Evolutionary conservation across 1,140 invertebrate species (phyloP).

Genomic region (Latrodectus geometricus): DNA sequence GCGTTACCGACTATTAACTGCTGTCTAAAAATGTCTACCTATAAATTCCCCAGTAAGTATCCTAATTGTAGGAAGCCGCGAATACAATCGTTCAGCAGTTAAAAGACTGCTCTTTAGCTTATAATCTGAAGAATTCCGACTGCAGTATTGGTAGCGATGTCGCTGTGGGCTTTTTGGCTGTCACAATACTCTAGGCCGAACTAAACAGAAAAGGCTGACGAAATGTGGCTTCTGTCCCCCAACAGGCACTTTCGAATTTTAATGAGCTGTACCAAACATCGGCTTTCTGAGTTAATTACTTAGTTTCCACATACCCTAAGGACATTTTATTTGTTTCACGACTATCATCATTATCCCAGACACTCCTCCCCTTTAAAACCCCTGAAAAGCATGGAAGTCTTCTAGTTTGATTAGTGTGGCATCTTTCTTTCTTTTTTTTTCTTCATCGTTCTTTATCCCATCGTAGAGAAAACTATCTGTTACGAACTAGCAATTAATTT

Average conservation of each 20-base stretch:
- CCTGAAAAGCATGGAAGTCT: conserved; percentile 6
- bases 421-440: conserved; percentile 47
- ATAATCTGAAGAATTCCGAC: conserved; percentile 33
- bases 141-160: neutral
- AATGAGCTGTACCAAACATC: conserved; percentile 54
- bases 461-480: conserved; percentile 39
- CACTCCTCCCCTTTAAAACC: conserved; percentile 47
- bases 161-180: conserved; percentile 32
- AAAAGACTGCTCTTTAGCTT: conserved; percentile 14
- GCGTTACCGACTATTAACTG: neutral
- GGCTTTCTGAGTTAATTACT: conserved; percentile 61
- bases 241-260: conserved; percentile 53
- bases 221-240: conserved; percentile 28
- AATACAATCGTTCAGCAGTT: neutral
- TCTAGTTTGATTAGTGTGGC: conserved; percentile 46
- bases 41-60: neutral
- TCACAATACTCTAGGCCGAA: conserved; percentile 29
- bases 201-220: conserved; percentile 11
- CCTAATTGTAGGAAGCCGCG: neutral
- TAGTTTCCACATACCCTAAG: conserved; percentile 54
- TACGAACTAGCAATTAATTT: conserved; percentile 60
- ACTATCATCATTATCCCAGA: conserved; percentile 52
- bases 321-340: conserved; percentile 58
- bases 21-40: conserved; percentile 7
- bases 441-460: conserved; percentile 46